Evolutionary conservation across 2,113 vertebrate species (phyloP).

Genomic region (Sphyrna mokarran): DNA sequence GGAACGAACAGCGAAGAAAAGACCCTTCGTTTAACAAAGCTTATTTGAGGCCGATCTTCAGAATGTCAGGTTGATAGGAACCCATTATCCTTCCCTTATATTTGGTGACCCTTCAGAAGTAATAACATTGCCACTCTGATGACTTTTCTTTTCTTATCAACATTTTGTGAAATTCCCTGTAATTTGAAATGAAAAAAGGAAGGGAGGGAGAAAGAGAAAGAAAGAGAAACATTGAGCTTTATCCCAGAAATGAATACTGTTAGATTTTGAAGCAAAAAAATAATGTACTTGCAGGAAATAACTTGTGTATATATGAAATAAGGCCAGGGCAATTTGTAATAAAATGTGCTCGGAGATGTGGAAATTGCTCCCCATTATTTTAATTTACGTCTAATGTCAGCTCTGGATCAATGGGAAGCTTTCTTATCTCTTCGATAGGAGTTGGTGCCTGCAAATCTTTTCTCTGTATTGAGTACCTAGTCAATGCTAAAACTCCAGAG

Average conservation of each 20-base stretch:
- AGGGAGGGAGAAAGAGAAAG: not conserved
- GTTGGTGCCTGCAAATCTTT: not conserved
- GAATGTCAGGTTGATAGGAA: not conserved
- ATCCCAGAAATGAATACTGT: not conserved
- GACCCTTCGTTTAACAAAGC: not conserved
- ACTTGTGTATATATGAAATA: not conserved
- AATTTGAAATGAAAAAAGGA: not conserved
- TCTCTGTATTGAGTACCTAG: not conserved
- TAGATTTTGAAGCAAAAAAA: not conserved
- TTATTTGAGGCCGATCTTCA: not conserved
- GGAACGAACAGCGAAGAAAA: not conserved
- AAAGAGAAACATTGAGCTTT: not conserved
- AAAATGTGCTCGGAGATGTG: not conserved
- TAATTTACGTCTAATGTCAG: not conserved
- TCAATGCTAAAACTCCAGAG: not conserved
- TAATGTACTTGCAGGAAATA: constrained; percentile 8
- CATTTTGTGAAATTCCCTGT: not conserved
- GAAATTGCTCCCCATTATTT: not conserved
- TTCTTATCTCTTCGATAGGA: not conserved
- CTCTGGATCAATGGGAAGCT: not conserved
- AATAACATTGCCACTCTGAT: not conserved
- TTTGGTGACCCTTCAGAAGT: not conserved
- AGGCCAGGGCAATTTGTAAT: not conserved
- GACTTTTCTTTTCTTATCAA: not conserved
- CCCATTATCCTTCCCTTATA: not conserved